Evolutionary conservation across 2,888 invertebrate species (phyloP).

Genomic region (Leptopilina syphax): DNA sequence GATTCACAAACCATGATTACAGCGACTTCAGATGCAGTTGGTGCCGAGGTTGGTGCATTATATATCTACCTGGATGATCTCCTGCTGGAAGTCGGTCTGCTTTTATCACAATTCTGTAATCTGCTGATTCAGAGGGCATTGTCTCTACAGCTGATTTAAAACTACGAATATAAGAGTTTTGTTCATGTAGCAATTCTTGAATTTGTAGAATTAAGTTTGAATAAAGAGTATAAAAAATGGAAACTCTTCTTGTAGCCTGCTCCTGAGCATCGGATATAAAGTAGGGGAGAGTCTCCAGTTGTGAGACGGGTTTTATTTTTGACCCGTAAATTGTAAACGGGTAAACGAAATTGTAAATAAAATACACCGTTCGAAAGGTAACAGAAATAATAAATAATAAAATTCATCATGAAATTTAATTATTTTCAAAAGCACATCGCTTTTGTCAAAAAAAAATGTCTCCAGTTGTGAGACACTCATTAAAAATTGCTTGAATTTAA

Average conservation of each 20-base stretch:
- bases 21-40: slow-evolving; percentile 59
- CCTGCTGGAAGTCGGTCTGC: slow-evolving; percentile 50
- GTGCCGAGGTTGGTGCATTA: too few relatives aligned
- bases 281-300: too few relatives aligned
- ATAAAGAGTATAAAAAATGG: slow-evolving; percentile 35
- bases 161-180: slow-evolving; percentile 46
- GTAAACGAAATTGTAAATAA: too few relatives aligned
- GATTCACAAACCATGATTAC: slow-evolving; percentile 57
- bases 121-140: slow-evolving; percentile 58
- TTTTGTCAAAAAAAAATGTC: too few relatives aligned
- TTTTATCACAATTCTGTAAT: slow-evolving; percentile 47
- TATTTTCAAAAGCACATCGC: too few relatives aligned
- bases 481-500: too few relatives aligned
- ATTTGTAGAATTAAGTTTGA: slow-evolving; percentile 43
- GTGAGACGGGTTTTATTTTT: too few relatives aligned
- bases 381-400: too few relatives aligned
- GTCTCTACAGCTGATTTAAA: slow-evolving; percentile 60
- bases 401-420: too few relatives aligned
- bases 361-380: too few relatives aligned
- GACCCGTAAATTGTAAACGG: too few relatives aligned
- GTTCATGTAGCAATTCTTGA: slow-evolving; percentile 47
- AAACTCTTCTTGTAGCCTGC: slow-evolving; percentile 33
- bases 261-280: slow-evolving; percentile 41
- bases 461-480: too few relatives aligned
- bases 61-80: slow-evolving; percentile 50